Percentiles rank a stretch among this genome's conserved stretches.
phyloP scores from a whole-genome alignment of 2,888 invertebrate genomes.

The Napeogenes sylphis region DNA sequence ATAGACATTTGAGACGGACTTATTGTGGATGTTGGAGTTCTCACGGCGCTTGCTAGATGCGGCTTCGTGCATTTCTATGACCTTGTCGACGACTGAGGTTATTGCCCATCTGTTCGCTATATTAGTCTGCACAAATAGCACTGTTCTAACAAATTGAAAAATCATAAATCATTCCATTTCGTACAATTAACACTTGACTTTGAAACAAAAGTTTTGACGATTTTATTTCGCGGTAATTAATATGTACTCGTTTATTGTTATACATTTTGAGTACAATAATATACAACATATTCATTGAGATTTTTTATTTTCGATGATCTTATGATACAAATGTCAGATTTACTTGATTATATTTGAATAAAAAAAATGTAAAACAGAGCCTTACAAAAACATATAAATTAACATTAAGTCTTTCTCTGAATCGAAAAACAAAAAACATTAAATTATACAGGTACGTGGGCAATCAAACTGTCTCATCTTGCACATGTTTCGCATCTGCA shows the following conservation, averaged over 20 bases:
- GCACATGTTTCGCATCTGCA: conserved; percentile 31
- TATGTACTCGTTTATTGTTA: neutral
- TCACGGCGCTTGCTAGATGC: conserved; percentile 53
- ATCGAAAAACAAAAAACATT: neutral
- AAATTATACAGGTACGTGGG: conserved; percentile 10
- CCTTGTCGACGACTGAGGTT: conserved; percentile 24
- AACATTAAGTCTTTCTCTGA: conserved; percentile 2
- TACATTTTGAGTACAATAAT: neutral
- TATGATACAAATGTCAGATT: too few species aligned
- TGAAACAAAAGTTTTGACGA: conserved; percentile 15
- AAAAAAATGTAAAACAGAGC: too few species aligned
- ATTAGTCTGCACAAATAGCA: conserved; percentile 24
- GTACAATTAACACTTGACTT: conserved; percentile 28
- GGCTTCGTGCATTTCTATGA: conserved; percentile 31
- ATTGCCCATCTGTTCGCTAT: conserved; percentile 1
- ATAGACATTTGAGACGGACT: conserved; percentile 48
- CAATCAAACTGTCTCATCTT: conserved; percentile 36
- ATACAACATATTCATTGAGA: neutral
- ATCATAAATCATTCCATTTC: conserved; percentile 33
- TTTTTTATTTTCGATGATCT: too few species aligned
- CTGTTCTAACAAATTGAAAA: conserved; percentile 29
- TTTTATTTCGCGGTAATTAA: conserved; percentile 5
- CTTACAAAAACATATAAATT: neutral
- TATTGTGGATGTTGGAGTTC: conserved; percentile 51
- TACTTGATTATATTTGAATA: too few species aligned